These are phyloP conservation scores for Acipenser ruthenus DNA, from an alignment of 2,797 vertebrate species.

Conservation along the genomic window DNA sequence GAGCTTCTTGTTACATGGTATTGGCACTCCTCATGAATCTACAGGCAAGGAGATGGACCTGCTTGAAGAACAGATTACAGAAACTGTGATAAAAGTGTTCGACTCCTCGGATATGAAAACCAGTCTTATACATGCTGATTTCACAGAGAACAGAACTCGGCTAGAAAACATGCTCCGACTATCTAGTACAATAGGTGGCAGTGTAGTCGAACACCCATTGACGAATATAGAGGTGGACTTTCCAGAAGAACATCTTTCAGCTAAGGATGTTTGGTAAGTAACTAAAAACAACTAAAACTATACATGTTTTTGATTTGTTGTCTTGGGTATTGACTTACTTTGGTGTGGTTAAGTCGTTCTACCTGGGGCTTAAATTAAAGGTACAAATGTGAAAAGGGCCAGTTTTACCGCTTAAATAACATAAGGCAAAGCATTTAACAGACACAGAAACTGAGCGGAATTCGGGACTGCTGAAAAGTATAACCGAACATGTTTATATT, in stretches of 20 bases:
- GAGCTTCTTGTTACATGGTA: too few species aligned
- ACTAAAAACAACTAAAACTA: not conserved
- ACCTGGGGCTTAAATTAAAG: too few species aligned
- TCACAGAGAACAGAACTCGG: not conserved
- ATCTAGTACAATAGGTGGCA: not conserved
- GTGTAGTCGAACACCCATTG: not conserved
- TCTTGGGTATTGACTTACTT: too few species aligned
- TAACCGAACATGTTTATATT: too few species aligned
- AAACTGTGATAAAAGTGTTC: too few species aligned
- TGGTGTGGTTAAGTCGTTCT: too few species aligned
- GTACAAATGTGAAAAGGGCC: too few species aligned
- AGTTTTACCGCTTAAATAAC: too few species aligned
- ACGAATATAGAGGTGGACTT: not conserved
- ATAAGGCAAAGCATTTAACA: too few species aligned
- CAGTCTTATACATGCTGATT: not conserved
- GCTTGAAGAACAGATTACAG: not conserved
- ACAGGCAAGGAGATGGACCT: not conserved
- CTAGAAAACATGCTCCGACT: not conserved
- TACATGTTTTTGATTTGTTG: not conserved
- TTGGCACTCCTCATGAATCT: not conserved
- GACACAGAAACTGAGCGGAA: too few species aligned
- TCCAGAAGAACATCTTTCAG: constrained; percentile 2
- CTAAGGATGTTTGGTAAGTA: constrained; percentile 8
- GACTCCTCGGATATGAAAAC: too few species aligned
- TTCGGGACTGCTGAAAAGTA: too few species aligned